Base-by-base conservation (phyloP, 2,113 vertebrate genomes). In the Scomber colias region DNA sequence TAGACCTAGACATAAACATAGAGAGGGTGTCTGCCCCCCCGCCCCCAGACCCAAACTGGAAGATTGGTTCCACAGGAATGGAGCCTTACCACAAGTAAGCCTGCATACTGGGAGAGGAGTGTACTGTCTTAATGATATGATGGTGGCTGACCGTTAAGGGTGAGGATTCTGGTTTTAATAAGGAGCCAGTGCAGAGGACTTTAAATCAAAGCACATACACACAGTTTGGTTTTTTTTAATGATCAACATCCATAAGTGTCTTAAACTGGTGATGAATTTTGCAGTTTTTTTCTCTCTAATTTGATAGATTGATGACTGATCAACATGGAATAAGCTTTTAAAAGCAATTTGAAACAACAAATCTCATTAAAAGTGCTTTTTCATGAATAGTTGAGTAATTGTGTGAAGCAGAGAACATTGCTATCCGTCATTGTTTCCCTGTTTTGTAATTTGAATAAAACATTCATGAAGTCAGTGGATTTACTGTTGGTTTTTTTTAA, bases 401-500 rank as follows among this genome's bases (percentile, higher is more conserved):
- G 61, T 65, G 11, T 72, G 40, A 64, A 64, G 54, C n/a, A 66
- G 45, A 67, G 40, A 30, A 66, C 2, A 0, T 54, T n/a, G 63
- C 35, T 24, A 16, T 40, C 49, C 54, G 17, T 17, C 9, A 5
- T 56, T 46, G 16, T 63, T 77, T 17, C 54, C 7, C 63, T 65
- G 53, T 79, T 88, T 83, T 85, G 30, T 78, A 75, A 75, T 78
- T 70, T 80, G 35, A 88, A 85, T 88, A 87, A 90, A 90, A 65
- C 19, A 49, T 56, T 84, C 70, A 35, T 67, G 16, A 17, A 71
- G 5, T 59, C 11, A 59, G 3, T 45, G 15, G 49, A 40, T 7
- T 40, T 7, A 40, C 4, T 35, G 9, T 40, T 40, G 6, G n/a
- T n/a, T 35, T 35, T 35, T 35, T 35, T 35, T 8, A 31, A 24